These are phyloP conservation scores for Ia io DNA, from an alignment of 2,113 vertebrate species.

Conservation along the genomic window DNA sequence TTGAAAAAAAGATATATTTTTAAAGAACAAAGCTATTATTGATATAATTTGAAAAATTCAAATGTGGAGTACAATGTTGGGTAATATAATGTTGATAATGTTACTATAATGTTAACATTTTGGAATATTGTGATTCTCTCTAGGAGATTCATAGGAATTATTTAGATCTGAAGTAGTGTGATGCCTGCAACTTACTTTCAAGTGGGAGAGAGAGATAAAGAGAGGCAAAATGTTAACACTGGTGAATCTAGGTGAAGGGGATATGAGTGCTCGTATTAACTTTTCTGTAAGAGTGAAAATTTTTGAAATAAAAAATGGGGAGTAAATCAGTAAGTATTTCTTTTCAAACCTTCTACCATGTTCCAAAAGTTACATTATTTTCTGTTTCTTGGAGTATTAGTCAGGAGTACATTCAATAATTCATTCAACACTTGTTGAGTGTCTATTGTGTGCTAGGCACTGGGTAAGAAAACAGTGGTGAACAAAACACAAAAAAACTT, in stretches of 20 bases:
- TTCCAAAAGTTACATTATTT: background rate
- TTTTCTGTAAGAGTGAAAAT: background rate
- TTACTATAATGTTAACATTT: background rate
- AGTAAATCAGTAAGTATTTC: background rate
- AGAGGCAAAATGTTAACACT: background rate
- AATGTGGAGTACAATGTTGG: background rate
- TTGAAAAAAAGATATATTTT: background rate
- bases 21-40: background rate
- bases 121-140: background rate
- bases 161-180: background rate
- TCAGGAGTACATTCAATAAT: background rate
- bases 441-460: background rate
- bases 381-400: background rate
- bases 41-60: background rate
- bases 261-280: background rate
- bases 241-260: background rate
- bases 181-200: background rate
- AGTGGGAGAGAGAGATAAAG: background rate
- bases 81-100: background rate
- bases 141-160: background rate
- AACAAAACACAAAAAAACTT: background rate
- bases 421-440: background rate
- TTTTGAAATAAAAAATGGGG: constrained; percentile 14
- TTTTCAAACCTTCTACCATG: background rate
- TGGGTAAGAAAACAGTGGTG: background rate